Evolutionary conservation across 2,113 vertebrate species (phyloP).

Genomic region (Bujurquina vittata): DNA sequence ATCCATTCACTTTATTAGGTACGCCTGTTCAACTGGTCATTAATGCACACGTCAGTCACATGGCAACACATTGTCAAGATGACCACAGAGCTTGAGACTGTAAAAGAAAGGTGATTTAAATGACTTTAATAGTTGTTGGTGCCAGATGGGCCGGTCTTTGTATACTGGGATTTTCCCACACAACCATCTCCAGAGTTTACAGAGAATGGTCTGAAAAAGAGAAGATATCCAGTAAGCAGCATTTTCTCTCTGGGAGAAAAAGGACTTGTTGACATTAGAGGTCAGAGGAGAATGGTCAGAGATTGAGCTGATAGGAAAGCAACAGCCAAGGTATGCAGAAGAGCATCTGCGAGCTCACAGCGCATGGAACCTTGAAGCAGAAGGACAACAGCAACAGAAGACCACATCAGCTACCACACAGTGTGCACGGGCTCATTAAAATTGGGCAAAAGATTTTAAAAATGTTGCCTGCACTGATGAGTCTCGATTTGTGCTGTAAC

Average conservation of each 20-base stretch:
- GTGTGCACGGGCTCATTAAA: neutral
- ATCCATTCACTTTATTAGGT: too few species aligned
- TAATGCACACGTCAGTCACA: rapidly evolving
- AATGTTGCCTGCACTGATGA: rapidly evolving
- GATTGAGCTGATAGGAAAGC: neutral
- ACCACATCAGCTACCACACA: neutral
- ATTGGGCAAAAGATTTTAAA: neutral
- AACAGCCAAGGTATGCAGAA: neutral
- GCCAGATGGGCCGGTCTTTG: neutral
- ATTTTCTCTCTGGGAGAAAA: neutral
- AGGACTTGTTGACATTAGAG: neutral
- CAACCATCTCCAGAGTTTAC: neutral
- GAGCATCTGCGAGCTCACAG: neutral
- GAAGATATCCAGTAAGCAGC: neutral
- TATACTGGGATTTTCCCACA: neutral
- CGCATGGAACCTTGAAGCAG: neutral
- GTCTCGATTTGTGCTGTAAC: too few species aligned
- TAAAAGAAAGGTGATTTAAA: neutral
- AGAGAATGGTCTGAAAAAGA: neutral
- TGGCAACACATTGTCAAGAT: neutral
- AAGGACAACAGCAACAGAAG: neutral
- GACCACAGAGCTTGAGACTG: neutral
- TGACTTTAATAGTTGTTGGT: neutral
- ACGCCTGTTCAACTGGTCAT: too few species aligned
- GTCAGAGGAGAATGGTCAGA: neutral